Base-by-base conservation (phyloP, 2,797 vertebrate genomes). In the Sebastes taczanowskii region DNA sequence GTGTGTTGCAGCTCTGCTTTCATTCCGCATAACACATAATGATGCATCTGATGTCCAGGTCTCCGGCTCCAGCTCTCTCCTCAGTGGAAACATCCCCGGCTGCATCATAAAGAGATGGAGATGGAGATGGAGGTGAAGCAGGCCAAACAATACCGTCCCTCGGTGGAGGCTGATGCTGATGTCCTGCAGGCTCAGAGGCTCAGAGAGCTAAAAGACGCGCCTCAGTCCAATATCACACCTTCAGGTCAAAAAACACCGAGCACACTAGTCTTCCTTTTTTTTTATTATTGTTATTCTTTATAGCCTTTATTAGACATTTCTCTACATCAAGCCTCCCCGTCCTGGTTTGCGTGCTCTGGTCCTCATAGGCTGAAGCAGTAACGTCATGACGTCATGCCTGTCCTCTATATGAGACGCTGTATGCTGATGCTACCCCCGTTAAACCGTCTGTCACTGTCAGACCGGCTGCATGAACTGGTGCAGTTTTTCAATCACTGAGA, bases 341-440 rank as follows among this genome's bases (percentile, higher is more conserved):
- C 30, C 80, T 70, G 74, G 35, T 91, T 75, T 80, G 77, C 79
- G 74, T 86, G 60, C 35, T 71, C 49, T 34, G 20, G 56, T 84
- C 58, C 80, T 88, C 84, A 87, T 86, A 81, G 85, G 89, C 83
- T 83, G 27, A 42, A 58, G 80, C 49, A 22, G 14, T 58, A n/a
- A 85, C 91, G 91, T 92, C 87, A 92, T 90, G 83, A 91, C 89
- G 89, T 74, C 46, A 42, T 42, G 13, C 27, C 71, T 66, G 4
- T 64, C 30, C 7, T 72, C 61, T 27, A 59, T 25, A n/a, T 53
- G 42, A 62, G 38, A 77, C 64, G 80, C 56, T 55, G 76, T 3
- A 22, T 49, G 61, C 20, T 61, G 22, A 22, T 49, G 61, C 16
- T 64, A 22, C 29, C 29, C 13, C 68, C 30, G 11, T 62, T 25